Base-by-base conservation (phyloP, 2,113 vertebrate species). In the Plestiodon gilberti region DNA sequence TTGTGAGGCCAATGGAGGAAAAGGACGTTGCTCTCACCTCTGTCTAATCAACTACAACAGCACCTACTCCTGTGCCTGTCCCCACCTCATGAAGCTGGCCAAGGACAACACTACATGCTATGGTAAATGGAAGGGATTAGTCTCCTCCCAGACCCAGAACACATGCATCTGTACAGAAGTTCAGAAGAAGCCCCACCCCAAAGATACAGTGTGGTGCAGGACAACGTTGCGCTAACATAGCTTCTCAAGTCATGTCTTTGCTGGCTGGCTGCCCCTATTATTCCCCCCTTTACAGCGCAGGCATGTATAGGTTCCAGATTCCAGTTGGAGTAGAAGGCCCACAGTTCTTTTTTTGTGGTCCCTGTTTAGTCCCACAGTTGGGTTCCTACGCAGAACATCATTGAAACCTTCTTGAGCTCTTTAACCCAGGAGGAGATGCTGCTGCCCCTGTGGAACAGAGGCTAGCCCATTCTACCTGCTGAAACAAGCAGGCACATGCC, bases 11-110 rank as follows among this genome's bases (percentile, higher is more conserved):
- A 97, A 97, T 0, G 97, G 97, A 2, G 98, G 98, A n/a, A 97
- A 96, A 89, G 97, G 97, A 10, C 98, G 97, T 0, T 99, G 99
- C 90, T 99, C 98, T 87, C 99, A 99, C 91, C 96, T 99, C 75
- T 99, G 99, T 93, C 98, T 99, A 91, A 99, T 99, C 94, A 99
- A 98, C 96, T 99, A 98, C 95, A 99, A 99, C 95, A 97, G 98
- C 88, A 98, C 98, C 0, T 96, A 98, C 88, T 98, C 99, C 90
- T 99, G 99, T 0, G 98, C 98, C 89, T 99, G 99, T 69, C 99
- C 99, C 7, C 99, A 99, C 92, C 98, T 99, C 91, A 99, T 99
- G 98, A 99, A 99, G 90, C 97, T 99, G 62, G 96, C 97, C 88
- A 92, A 96, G 9, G 98, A 99, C 95, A 98, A 96, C 65, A 96